phyloP scores from a whole-genome alignment of 1,140 invertebrate genomes.

The Neodiprion fabricii region DNA sequence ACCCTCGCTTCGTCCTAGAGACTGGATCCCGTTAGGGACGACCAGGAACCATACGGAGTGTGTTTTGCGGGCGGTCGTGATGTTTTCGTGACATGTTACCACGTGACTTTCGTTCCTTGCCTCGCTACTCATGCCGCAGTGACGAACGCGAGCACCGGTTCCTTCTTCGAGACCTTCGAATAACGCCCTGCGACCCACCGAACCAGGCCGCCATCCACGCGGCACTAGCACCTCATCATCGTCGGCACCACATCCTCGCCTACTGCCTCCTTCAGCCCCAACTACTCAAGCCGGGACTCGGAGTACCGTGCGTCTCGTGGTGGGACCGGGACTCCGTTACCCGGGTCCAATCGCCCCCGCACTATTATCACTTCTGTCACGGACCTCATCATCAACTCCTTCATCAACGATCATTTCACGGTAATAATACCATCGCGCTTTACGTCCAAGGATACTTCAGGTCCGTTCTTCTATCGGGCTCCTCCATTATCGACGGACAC shows the following conservation, averaged over 20 bases:
- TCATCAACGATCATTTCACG: neutral
- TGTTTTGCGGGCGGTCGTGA: neutral
- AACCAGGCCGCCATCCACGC: neutral
- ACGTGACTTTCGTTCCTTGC: neutral
- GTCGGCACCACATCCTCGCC: neutral
- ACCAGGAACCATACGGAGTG: too few relatives aligned
- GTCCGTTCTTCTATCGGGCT: neutral
- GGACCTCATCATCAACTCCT: neutral
- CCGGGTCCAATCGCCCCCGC: neutral
- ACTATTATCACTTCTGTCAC: neutral
- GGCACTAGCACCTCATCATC: neutral
- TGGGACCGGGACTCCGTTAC: neutral
- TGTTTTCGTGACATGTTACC: constrained; percentile 7
- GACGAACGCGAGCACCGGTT: neutral
- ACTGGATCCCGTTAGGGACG: too few relatives aligned
- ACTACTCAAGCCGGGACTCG: neutral
- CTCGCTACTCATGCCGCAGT: neutral
- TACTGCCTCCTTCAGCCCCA: neutral
- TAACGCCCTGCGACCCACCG: neutral
- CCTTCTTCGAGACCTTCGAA: neutral
- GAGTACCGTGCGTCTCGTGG: neutral
- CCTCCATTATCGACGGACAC: neutral
- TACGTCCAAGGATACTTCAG: neutral
- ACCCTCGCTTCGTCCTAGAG: neutral
- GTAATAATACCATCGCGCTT: neutral